phyloP scores from a whole-genome alignment of 2,888 invertebrate genomes.

The Tetheella fluctuosa region DNA sequence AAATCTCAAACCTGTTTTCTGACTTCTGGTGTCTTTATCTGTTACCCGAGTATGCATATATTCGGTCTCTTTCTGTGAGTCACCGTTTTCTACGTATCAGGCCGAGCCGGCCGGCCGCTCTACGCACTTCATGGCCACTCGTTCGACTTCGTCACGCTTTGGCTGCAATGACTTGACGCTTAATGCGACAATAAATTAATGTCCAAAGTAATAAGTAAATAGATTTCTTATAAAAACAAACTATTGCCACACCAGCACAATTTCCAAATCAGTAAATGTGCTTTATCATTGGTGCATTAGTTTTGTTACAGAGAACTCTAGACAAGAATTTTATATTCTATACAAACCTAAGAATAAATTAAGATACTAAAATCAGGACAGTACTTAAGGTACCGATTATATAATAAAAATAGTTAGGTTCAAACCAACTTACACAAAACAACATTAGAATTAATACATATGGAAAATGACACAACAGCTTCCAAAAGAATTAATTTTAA shows the following conservation, averaged over 20 bases:
- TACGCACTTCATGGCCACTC: conserved; percentile 83
- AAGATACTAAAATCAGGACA: background rate
- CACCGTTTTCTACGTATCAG: conserved; percentile 80
- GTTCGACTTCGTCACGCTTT: conserved; percentile 81
- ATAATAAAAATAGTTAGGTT: too few relatives aligned
- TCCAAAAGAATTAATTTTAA: background rate
- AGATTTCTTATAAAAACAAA: conserved; percentile 54
- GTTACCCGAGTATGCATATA: conserved; percentile 52
- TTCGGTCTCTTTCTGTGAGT: conserved; percentile 75
- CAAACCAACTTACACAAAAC: too few relatives aligned
- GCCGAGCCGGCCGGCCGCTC: conserved; percentile 62
- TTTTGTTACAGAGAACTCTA: background rate
- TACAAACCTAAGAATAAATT: background rate
- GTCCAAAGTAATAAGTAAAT: conserved; percentile 71
- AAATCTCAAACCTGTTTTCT: conserved; percentile 82
- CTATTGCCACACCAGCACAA: conserved; percentile 39
- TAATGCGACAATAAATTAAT: conserved; percentile 78
- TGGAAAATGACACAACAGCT: too few relatives aligned
- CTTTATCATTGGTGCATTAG: conserved; percentile 15
- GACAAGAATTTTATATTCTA: background rate
- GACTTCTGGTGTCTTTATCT: conserved; percentile 66
- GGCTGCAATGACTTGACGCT: conserved; percentile 73
- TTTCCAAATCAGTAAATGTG: conserved; percentile 44
- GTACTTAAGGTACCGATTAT: background rate
- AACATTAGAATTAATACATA: too few relatives aligned